Conservation (phyloP, 2,888 invertebrate species). For the Agrotis ipsilon region DNA sequence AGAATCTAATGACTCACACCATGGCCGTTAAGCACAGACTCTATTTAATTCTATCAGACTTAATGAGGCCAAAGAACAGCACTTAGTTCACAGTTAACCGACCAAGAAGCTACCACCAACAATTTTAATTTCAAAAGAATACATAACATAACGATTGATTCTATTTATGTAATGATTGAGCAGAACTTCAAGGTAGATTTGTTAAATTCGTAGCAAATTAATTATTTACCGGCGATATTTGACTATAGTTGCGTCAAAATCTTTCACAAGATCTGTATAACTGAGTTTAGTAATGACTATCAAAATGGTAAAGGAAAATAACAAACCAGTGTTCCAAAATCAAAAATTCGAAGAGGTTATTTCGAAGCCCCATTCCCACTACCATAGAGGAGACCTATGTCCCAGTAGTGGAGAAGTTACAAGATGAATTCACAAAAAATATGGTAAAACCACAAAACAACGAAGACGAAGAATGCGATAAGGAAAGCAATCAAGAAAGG, state of each 20-base stretch:
- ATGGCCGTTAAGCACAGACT: background rate
- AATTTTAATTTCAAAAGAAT: slow-evolving; percentile 22
- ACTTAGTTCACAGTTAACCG: slow-evolving; percentile 1
- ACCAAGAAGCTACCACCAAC: slow-evolving; percentile 4
- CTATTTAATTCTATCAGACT: background rate
- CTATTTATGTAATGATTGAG: slow-evolving; percentile 43
- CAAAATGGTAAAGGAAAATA: background rate
- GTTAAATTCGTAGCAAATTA: slow-evolving; percentile 57
- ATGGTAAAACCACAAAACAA: background rate
- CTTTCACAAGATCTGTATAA: slow-evolving; percentile 47
- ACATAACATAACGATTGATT: slow-evolving; percentile 28
- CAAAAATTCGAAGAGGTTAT: background rate
- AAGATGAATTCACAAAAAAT: background rate
- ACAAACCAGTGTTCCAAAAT: background rate
- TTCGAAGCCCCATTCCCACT: too few relatives aligned
- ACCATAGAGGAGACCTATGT: background rate
- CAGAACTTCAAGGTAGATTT: slow-evolving; percentile 44
- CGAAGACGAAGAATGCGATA: background rate
- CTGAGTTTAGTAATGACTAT: background rate
- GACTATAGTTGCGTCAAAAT: slow-evolving; percentile 42
- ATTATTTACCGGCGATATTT: slow-evolving; percentile 50
- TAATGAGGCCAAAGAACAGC: slow-evolving; percentile 21
- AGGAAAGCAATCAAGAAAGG: slow-evolving; percentile 37
- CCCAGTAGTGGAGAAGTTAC: background rate
- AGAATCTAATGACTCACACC: slow-evolving; percentile 21